Conservation (phyloP, 1,140 invertebrate species). For the Diabrotica virgifera region DNA sequence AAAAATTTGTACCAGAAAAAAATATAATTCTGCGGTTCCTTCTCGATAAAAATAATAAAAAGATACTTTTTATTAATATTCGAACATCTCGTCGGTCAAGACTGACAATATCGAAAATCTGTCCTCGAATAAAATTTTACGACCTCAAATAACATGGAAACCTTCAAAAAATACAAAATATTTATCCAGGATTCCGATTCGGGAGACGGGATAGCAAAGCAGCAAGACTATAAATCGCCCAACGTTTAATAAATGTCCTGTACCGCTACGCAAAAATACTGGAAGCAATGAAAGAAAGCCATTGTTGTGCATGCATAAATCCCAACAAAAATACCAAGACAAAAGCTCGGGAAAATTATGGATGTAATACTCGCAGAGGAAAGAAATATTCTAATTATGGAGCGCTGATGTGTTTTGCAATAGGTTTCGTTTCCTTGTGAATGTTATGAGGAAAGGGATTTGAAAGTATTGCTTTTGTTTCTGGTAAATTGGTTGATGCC, state of each 20-base stretch:
- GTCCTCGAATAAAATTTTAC: background rate
- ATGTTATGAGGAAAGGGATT: too few species aligned
- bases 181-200: background rate
- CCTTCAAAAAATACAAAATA: background rate
- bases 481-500: too few species aligned
- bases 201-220: constrained; percentile 6
- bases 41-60: too few species aligned
- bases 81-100: background rate
- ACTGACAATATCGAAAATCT: background rate
- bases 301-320: constrained; percentile 21
- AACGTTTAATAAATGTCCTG: constrained; percentile 20
- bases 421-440: too few species aligned
- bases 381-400: constrained; percentile 19
- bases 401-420: constrained; percentile 9
- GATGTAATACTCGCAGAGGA: constrained; percentile 15
- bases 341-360: constrained; percentile 19
- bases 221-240: constrained; percentile 13
- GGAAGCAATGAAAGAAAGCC: constrained; percentile 20
- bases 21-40: too few species aligned
- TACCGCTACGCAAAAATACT: constrained; percentile 21
- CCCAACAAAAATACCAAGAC: constrained; percentile 16
- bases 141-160: background rate
- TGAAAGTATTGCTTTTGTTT: too few species aligned
- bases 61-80: background rate
- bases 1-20: too few species aligned